These are phyloP conservation scores for Serranus cabrilla DNA, from an alignment of 2,797 vertebrate species.

Conservation along the genomic window DNA sequence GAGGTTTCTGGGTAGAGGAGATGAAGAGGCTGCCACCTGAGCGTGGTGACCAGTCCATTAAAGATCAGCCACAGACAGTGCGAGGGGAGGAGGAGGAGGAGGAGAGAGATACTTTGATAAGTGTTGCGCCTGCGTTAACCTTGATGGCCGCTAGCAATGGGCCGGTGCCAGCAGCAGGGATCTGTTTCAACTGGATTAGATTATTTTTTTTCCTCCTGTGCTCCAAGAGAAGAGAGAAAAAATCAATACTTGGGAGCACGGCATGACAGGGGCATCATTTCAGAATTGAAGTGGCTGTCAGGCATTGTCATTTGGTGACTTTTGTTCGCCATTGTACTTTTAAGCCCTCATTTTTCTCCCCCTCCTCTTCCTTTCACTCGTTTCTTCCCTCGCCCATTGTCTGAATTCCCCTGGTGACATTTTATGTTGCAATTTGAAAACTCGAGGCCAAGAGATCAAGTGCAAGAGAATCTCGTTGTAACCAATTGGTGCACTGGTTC, in stretches of 20 bases:
- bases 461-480: slow-evolving; percentile 83
- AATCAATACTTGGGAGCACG: slow-evolving; percentile 93
- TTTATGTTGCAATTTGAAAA: slow-evolving; percentile 89
- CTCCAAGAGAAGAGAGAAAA: slow-evolving; percentile 65
- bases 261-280: slow-evolving; percentile 92
- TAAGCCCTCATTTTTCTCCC: slow-evolving; percentile 95
- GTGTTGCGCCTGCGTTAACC: slow-evolving; percentile 96
- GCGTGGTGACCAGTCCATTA: slow-evolving; percentile 92
- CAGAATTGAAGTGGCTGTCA: slow-evolving; percentile 98
- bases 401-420: slow-evolving; percentile 90
- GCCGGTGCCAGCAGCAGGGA: slow-evolving; percentile 70
- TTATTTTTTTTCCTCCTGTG: slow-evolving; percentile 82
- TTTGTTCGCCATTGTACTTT: slow-evolving; percentile 95
- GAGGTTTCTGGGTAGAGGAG: slow-evolving; percentile 66
- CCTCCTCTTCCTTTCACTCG: slow-evolving; percentile 69
- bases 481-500: slow-evolving; percentile 81
- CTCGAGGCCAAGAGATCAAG: slow-evolving; percentile 89
- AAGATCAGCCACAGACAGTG: slow-evolving; percentile 80
- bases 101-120: slow-evolving; percentile 93
- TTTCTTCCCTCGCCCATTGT: slow-evolving; percentile 84
- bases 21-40: slow-evolving; percentile 82
- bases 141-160: slow-evolving; percentile 91
- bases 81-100: slow-evolving; percentile 78
- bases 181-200: slow-evolving; percentile 92
- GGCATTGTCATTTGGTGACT: slow-evolving; percentile 95